Base-by-base conservation (phyloP, 1,140 invertebrate genomes). In the Condylostylus longicornis region DNA sequence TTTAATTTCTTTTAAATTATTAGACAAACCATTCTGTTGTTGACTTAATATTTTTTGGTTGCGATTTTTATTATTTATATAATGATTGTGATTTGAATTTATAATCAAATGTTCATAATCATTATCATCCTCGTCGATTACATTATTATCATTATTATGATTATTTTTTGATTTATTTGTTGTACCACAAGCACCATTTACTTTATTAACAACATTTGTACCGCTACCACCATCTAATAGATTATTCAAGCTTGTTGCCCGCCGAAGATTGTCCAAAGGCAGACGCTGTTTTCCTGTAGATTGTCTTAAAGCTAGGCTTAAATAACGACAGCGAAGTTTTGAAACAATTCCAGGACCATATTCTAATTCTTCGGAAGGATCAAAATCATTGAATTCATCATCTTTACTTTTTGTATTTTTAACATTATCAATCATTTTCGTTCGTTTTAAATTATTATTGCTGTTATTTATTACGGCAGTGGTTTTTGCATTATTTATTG, bases 271-370 rank as follows among this genome's bases (percentile, higher is more conserved):
- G 49, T 74, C 63, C 41, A 81, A 66, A 2, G 73, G 69, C 5
- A 68, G 70, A 18, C 77, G 65, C n/a, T 65, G 65, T 36, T 70
- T 69, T 37, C 57, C 64, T 42, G 53, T 64, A 22, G 68, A 68
- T 44, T 82, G 77, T 7, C 82, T 66, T 33, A 84, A 59, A 2
- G 82, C 80, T 23, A 89, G 64, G 50, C 79, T 84, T 38, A 89
- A 67, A 55, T 87, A 89, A 47, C 82, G 79, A 50, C 79, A 80
- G 51, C 82, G 77, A 29, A 90, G 65, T 49, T 79, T 80, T 46
- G 81, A 84, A 4, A 93, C 87, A 49, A 93, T 90, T 6, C 87
- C 87, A 8, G 87, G 87, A 0, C 87, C 87, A 63, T 91, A 93
- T 45, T 80, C 77, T 14, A 89, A 58, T 50, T 89, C 86, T 62